A percentile compares a stretch with the other conserved stretches of the same genome.
Conservation (phyloP, 2,113 vertebrate genomes). For the Ameiurus melas region DNA sequence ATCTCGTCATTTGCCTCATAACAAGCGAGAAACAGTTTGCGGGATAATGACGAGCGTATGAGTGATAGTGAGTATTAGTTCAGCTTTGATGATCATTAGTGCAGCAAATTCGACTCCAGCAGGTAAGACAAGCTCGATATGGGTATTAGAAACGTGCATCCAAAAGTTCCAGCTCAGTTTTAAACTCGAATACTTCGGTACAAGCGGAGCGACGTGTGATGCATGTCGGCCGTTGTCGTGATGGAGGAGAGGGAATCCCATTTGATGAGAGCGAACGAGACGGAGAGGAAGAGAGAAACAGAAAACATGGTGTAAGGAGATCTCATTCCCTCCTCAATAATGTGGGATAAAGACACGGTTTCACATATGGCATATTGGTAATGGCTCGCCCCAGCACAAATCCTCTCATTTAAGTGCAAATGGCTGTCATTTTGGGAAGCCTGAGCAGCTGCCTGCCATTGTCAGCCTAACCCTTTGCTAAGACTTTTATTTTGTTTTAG, state of each 20-base stretch:
- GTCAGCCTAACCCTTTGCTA: conserved; percentile 63
- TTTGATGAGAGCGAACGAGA: conserved; percentile 28
- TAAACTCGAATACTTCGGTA: conserved; percentile 49
- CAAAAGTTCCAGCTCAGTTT: conserved; percentile 48
- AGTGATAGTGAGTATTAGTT: conserved; percentile 40
- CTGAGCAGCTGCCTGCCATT: conserved; percentile 67
- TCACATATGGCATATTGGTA: conserved; percentile 91
- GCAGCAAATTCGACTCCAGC: conserved; percentile 18
- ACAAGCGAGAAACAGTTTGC: conserved; percentile 41
- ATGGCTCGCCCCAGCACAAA: conserved; percentile 85
- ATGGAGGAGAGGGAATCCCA: conserved; percentile 35
- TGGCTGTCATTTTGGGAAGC: conserved; percentile 76
- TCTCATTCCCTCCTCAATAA: conserved; percentile 87
- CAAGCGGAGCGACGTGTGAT: conserved; percentile 50
- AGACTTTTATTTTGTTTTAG: conserved; percentile 53
- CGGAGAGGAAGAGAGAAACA: conserved; percentile 56
- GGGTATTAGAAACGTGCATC: not conserved
- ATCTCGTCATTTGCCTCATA: conserved; percentile 48
- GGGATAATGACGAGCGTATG: conserved; percentile 26
- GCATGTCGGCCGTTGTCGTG: conserved; percentile 51
- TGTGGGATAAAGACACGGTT: conserved; percentile 89
- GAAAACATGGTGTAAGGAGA: conserved; percentile 85
- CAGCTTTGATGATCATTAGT: conserved; percentile 31
- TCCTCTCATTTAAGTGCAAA: conserved; percentile 97
- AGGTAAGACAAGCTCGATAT: conserved; percentile 7